Conservation (phyloP, 2,888 invertebrate species). For the Heterodera filipjevi region DNA sequence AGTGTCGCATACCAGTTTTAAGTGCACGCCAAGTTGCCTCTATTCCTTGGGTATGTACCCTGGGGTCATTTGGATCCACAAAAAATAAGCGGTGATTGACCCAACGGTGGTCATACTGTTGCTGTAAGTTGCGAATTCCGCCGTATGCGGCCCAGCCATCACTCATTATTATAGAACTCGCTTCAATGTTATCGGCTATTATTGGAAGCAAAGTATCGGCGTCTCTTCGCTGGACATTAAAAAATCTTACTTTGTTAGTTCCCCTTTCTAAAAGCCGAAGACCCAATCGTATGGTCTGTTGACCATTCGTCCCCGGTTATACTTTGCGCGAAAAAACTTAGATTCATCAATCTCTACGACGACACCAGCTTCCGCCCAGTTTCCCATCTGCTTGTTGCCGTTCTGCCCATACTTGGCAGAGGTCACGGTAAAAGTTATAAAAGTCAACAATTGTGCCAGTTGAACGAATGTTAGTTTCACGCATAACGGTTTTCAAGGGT, state of each 20-base stretch:
- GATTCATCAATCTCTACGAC: background rate
- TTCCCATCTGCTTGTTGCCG: background rate
- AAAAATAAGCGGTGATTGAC: background rate
- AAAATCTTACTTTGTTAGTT: background rate
- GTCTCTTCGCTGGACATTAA: background rate
- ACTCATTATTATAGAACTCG: background rate
- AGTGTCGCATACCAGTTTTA: too few relatives aligned
- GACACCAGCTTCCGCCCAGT: background rate
- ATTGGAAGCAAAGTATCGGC: slow-evolving; percentile 4
- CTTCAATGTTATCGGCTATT: slow-evolving; percentile 5
- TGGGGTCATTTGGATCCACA: background rate
- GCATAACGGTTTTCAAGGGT: background rate
- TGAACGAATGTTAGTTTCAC: background rate
- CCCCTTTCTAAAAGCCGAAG: background rate
- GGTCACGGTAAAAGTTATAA: background rate
- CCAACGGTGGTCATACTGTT: background rate
- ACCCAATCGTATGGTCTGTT: slow-evolving; percentile 8
- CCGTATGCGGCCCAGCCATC: slow-evolving; percentile 14
- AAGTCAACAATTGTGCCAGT: background rate
- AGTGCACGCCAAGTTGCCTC: too few relatives aligned
- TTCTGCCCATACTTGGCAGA: background rate
- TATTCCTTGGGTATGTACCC: background rate
- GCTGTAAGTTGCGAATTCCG: background rate
- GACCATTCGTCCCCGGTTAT: background rate
- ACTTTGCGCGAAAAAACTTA: slow-evolving; percentile 14